These are phyloP conservation scores for Labia minor DNA, from an alignment of 2,888 invertebrate genomes.

Conservation along the genomic window DNA sequence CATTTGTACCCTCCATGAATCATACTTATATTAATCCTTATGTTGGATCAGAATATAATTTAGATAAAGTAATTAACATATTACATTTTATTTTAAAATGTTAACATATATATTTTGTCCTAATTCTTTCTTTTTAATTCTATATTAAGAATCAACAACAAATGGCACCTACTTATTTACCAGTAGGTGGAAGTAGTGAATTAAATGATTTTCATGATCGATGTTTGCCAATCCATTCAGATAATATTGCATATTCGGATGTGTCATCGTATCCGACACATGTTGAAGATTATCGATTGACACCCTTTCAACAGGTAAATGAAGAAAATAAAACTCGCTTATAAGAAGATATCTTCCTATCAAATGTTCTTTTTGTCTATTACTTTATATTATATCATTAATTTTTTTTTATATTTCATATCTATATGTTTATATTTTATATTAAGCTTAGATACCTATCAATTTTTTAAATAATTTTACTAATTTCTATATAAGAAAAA, in stretches of 20 bases:
- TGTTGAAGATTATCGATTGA: slow-evolving; percentile 23
- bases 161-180: slow-evolving; percentile 25
- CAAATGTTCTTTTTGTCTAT: too few species aligned
- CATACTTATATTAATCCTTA: slow-evolving; percentile 49
- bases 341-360: too few species aligned
- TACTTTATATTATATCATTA: too few species aligned
- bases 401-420: too few species aligned
- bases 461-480: too few species aligned
- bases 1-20: slow-evolving; percentile 38
- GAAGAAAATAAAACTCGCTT: too few species aligned
- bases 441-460: too few species aligned
- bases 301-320: slow-evolving; percentile 24
- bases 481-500: too few species aligned
- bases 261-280: slow-evolving; percentile 20
- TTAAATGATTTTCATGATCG: slow-evolving; percentile 21
- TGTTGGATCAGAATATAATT: slow-evolving; percentile 42
- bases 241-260: slow-evolving; percentile 21
- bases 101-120: too few species aligned
- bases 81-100: neutral
- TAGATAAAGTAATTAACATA: slow-evolving; percentile 40
- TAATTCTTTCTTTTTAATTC: too few species aligned
- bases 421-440: too few species aligned
- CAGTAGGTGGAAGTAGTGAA: slow-evolving; percentile 22
- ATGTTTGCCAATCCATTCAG: slow-evolving; percentile 20
- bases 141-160: slow-evolving; percentile 8